Base-by-base conservation (phyloP, 1,140 invertebrate genomes). In the Steinernema feltiae region DNA sequence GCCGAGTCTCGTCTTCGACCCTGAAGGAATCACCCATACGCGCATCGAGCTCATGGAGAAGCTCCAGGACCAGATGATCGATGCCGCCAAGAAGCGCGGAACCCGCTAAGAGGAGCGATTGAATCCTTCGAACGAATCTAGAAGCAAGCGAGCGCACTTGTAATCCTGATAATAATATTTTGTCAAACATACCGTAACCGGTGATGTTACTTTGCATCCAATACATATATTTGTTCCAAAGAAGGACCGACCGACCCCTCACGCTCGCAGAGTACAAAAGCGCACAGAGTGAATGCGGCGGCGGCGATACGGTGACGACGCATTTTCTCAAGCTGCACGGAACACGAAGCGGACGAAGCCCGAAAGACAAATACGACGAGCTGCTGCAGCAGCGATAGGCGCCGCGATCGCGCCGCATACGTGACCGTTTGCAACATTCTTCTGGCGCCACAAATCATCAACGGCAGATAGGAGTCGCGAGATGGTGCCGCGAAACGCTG, bases 61-160 rank as follows among this genome's bases (percentile, higher is more conserved):
- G 21, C 78, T 80, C 41, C 79, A 80, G 75, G 78, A 78, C 72
- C 77, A 78, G 77, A 78, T 78, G 77, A 35, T 78, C 35, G 35
- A 30, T 27, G 77, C 77, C 1, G 77, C 77, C 0, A 78, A 78
- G 77, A 29, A 48, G 0, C 77, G 77, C 32, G 77, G 77, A 78
- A 78, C 77, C 0, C 77, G 77, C 27, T 78, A 78, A 76, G 48
- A n/a, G 7, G 41, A 46, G 41, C 41, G 41, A 46, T 7, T 46
- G 7, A n/a, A 17, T 72, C 7, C 24, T 27, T 12, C 24, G 24
- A 63, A 27, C 15, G 24, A 12, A 3, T 27, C 15, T 12, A 63
- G 53, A 63, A 63, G 12, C 7, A 18, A 41, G 7, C 35, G 7
- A 41, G 18, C 35, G 24, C 24, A 46, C 41, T 12, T 46, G 41